A percentile compares a stretch with the other conserved stretches of the same genome.
Evolutionary conservation across 2,888 invertebrate genomes (phyloP).

Genomic region (Brenthis ino): DNA sequence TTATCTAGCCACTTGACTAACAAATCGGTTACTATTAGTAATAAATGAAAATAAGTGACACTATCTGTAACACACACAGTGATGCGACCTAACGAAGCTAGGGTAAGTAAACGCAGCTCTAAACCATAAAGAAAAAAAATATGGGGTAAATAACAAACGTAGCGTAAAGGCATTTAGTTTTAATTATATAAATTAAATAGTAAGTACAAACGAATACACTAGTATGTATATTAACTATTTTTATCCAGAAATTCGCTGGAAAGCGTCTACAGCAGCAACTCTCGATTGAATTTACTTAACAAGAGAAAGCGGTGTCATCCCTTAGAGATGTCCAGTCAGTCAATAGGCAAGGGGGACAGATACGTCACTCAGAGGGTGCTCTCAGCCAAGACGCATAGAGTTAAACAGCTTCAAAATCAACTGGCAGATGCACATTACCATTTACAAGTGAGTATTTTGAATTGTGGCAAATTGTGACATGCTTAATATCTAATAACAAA

Average conservation of each 20-base stretch:
- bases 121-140: no score
- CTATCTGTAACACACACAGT: no score
- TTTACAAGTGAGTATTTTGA: conserved; percentile 79
- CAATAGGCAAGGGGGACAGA: conserved; percentile 56
- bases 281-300: conserved; percentile 64
- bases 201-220: no score
- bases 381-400: conserved; percentile 88
- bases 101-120: no score
- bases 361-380: conserved; percentile 84
- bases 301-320: conserved; percentile 70
- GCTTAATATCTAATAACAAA: no score
- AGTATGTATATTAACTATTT: background rate
- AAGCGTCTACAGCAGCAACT: conserved; percentile 75
- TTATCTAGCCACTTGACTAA: no score
- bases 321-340: conserved; percentile 57
- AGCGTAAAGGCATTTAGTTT: no score
- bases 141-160: no score
- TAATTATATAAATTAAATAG: no score
- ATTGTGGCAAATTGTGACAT: background rate
- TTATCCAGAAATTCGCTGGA: conserved; percentile 66
- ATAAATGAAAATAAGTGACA: no score
- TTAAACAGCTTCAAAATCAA: conserved; percentile 91
- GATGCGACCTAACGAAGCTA: no score
- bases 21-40: no score
- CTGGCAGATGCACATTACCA: conserved; percentile 90